These are phyloP conservation scores for Carcharodon carcharias DNA, from an alignment of 2,797 vertebrate species.

Conservation along the genomic window DNA sequence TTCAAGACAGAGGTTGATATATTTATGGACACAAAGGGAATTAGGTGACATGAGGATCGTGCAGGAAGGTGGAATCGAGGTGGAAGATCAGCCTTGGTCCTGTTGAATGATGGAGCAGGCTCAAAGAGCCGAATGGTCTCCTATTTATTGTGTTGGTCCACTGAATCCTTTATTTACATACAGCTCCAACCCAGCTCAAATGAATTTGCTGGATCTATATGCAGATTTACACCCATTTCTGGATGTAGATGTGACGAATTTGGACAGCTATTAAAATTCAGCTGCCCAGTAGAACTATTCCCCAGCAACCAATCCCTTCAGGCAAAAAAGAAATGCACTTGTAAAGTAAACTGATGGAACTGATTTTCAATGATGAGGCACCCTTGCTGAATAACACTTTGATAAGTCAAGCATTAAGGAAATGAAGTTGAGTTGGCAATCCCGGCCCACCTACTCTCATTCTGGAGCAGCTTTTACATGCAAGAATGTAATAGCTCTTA, in stretches of 20 bases:
- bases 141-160: neutral
- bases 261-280: no score
- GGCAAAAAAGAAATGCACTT: neutral
- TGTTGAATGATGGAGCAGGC: neutral
- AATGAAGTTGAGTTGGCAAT: neutral
- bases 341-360: neutral
- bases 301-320: neutral
- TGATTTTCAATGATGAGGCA: neutral
- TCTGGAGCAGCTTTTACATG: neutral
- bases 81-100: neutral
- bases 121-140: neutral
- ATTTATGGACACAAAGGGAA: no score
- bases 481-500: neutral
- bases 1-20: no score
- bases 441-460: neutral
- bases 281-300: neutral
- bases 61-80: no score
- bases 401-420: neutral
- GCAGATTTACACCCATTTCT: neutral
- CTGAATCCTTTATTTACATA: neutral
- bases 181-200: neutral
- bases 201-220: neutral
- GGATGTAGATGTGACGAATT: neutral
- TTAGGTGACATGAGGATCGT: no score
- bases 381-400: neutral